Base-by-base conservation (phyloP, 1,140 invertebrate species). In the Capitella teleta region DNA sequence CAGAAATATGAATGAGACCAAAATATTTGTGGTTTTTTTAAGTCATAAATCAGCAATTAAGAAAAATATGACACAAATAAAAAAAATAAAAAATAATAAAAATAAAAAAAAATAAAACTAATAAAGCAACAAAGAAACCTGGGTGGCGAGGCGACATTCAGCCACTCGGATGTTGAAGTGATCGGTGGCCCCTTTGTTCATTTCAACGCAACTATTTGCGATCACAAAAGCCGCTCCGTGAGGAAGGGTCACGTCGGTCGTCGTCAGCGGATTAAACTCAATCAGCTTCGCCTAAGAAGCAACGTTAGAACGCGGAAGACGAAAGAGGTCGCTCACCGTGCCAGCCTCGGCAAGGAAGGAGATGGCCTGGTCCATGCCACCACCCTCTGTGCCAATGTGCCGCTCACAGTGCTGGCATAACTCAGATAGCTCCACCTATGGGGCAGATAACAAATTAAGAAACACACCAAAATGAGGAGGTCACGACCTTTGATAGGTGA, bases 321-420 rank as follows among this genome's bases (percentile, higher is more conserved):
- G n/a, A n/a, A 19, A 14, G 2, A 40, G 42, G 18, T n/a, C 12
- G 51, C 52, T 55, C 53, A 72, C 69, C 23, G 53, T 67, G 79
- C 89, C 90, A 69, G 80, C 72, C 64, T 85, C 80, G 2, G 87
- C 93, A 18, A 98, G 78, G 72, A 97, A 89, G 43, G 88, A 88
- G 61, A 97, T 97, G 0, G 95, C 92, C 75, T 99, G 96, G 71
- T 99, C 96, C 96, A 99, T 99, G 55, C 94, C 95, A 32, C 95
- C 96, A 25, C 94, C 93, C 73, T 92, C 81, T 3, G 76, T 78
- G 14, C 94, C 95, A 59, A 98, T 93, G 57, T 88, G 90, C 54
- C 83, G 77, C 75, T 99, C 95, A 65, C 84, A 83, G 56, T 76
- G 74, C 0, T 92, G 89, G 73, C 92, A 93, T 43, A 94, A 65